Percentiles rank a stretch among this genome's conserved stretches.
These are phyloP conservation scores for Poeciliopsis retropinna DNA, from an alignment of 2,113 vertebrate species.

Conservation along the genomic window DNA sequence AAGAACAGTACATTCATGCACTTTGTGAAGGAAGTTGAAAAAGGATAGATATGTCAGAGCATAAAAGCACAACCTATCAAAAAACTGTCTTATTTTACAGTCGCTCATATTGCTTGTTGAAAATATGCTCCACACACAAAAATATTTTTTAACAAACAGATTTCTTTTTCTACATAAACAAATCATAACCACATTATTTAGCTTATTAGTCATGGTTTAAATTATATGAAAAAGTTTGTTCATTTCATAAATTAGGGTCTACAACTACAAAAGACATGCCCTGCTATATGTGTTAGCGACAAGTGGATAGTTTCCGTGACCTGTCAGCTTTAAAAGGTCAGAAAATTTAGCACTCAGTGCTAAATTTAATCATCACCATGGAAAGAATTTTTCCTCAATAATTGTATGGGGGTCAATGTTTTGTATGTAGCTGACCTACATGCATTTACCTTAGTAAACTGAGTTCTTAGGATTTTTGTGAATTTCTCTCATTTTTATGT, in stretches of 20 bases:
- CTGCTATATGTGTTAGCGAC: neutral
- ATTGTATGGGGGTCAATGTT: no score
- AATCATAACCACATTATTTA: neutral
- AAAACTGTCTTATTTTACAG: neutral
- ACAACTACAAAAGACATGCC: neutral
- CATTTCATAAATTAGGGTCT: neutral
- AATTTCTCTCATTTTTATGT: neutral
- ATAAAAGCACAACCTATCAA: neutral
- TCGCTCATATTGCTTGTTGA: neutral
- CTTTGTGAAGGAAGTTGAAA: neutral
- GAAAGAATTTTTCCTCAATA: no score
- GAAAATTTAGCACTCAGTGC: no score
- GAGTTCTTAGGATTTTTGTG: neutral
- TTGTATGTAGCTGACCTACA: no score
- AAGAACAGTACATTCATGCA: neutral
- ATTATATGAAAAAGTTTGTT: neutral
- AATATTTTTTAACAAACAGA: neutral
- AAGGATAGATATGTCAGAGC: neutral
- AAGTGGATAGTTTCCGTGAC: no score
- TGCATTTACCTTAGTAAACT: no score
- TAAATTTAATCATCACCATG: no score
- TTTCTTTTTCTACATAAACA: neutral
- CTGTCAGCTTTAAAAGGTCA: no score
- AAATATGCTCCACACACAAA: neutral
- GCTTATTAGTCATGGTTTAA: neutral